Evolutionary conservation across 2,888 invertebrate species (phyloP), one percentile per base, ranked within the genome.

Genomic region (Bedellia somnulentella): DNA sequence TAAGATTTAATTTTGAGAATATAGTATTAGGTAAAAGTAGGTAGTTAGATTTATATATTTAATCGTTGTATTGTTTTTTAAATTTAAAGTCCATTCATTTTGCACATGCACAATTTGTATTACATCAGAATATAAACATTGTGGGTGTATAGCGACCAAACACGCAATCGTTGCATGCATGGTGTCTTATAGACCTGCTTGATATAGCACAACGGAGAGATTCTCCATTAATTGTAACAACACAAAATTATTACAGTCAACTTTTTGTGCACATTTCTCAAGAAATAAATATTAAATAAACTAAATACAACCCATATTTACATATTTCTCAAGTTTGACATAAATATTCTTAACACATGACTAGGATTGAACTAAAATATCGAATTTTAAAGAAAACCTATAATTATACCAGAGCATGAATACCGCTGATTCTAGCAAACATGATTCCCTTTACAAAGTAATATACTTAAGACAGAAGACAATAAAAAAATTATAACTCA

Each of bases 401-500:
- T 18, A 18, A n/a, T n/a, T n/a, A n/a, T n/a, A n/a, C n/a, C n/a
- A n/a, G n/a, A n/a, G n/a, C n/a, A n/a, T n/a, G n/a, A n/a, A n/a
- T n/a, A n/a, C n/a, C n/a, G n/a, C n/a, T n/a, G n/a, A n/a, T 18
- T 5, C 5, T 9, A 9, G 18, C 9, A 9, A 18, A 18, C 5
- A 18, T 18, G 5, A 24, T 24, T 24, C 6, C 8, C 5, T 10
- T 14, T 12, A 26, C 14, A 11, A 8, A 14, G 5, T 14, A 26
- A 8, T 5, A 5, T 10, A 1, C 15, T 11, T 6, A 14, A 28
- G 18, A 26, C 18, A 22, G n/a, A 13, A 12, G 15, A 18, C 18
- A 18, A 18, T 6, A 6, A 6, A 6, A 9, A 9, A 18, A 9
- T 18, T 5, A 17, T 23, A 39, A 68, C 80, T 67, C 62, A 87